Evolutionary conservation across 1,140 invertebrate genomes (phyloP), one percentile per base, ranked within the genome.

Genomic region (Nomia melanderi): DNA sequence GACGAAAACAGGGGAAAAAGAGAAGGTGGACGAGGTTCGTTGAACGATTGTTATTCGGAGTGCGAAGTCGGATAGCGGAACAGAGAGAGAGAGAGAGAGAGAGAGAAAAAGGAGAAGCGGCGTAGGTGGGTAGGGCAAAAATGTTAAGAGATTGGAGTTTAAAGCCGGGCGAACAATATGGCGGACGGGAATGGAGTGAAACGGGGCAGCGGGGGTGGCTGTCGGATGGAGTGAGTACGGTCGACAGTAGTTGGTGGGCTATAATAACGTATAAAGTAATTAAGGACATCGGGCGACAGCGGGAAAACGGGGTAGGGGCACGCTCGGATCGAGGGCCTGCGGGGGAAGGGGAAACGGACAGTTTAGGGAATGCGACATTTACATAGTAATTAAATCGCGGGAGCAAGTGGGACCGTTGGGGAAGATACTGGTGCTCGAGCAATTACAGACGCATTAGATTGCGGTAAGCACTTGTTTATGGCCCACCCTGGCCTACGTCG

Each of bases 401-500:
- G 87, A 90, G 88, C 90, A 91, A 92, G 90, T 90, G 90, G 88
- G 89, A 89, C 87, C 87, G 85, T 80, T 89, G 86, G 89, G 90
- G 89, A 86, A 91, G 90, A 91, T 91, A 91, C 90, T 84, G 85
- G 89, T 87, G 89, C 90, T 87, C 87, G 87, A 90, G 87, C 91
- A 91, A 92, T 91, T 92, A 92, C 90, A 91, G 91, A 91, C 89
- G 91, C 90, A 92, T 92, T 92, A 92, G 91, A 92, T 92, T 92
- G 90, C 91, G 91, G 90, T 92, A 92, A 92, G 91, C 91, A 92
- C 91, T 92, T 92, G 91, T 92, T 92, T 92, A 92, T 92, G 91
- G 91, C 89, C 77, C 70, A 69, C 69, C 83, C 85, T 33, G 33
- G 33, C 25, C 25, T 27, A 81, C 79, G 79, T 76, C 81, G 69